phyloP scores from a whole-genome alignment of 2,113 vertebrate genomes.

The Neolamprologus ventralis region DNA sequence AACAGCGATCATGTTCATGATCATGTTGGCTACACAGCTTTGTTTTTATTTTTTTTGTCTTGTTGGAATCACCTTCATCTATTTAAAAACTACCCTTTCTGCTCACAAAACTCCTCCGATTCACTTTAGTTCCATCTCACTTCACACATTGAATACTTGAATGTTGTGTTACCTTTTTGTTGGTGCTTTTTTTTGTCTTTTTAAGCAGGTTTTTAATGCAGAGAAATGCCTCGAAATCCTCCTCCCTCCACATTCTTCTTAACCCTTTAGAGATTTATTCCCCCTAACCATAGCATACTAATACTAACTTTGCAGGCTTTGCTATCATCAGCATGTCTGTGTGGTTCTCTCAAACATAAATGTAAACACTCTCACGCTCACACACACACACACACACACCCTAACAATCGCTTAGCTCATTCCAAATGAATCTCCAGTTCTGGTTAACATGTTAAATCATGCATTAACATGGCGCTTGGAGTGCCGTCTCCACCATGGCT shows the following conservation, averaged over 20 bases:
- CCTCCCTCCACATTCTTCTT: not conserved
- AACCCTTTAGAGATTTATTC: not conserved
- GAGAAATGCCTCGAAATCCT: constrained; percentile 23
- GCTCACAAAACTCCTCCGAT: not conserved
- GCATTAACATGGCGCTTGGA: constrained; percentile 39
- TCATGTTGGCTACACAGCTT: not conserved
- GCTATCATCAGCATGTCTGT: constrained; percentile 31
- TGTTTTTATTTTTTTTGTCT: not conserved
- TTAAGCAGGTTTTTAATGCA: constrained; percentile 59
- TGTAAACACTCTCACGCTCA: not conserved
- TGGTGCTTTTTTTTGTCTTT: constrained; percentile 45
- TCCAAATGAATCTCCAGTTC: constrained; percentile 13
- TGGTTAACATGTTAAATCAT: constrained; percentile 54
- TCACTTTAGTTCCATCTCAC: not conserved
- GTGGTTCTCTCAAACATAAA: not conserved
- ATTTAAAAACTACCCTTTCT: not conserved
- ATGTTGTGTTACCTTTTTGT: constrained; percentile 36
- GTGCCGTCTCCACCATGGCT: constrained; percentile 23
- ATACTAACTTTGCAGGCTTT: not conserved
- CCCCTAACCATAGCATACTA: constrained; percentile 20
- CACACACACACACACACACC: not conserved
- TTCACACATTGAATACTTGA: not conserved
- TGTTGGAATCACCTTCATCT: not conserved
- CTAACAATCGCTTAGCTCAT: constrained; percentile 13
- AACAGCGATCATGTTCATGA: no score